Evolutionary conservation across 2,113 vertebrate genomes (phyloP), one percentile per base, ranked within the genome.

Genomic region (Tor tambroides): DNA sequence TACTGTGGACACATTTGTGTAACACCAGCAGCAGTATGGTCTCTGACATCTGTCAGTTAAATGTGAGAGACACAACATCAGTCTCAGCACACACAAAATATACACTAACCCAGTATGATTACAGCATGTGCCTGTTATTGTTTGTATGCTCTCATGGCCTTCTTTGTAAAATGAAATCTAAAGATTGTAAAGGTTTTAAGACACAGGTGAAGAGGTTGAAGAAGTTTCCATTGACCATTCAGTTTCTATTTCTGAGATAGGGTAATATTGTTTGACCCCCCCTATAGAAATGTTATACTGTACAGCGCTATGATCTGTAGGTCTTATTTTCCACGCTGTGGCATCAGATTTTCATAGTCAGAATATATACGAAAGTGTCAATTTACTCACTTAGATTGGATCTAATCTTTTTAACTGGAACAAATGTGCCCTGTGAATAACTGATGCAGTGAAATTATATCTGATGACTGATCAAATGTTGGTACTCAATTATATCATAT

Each of bases 1-100:
- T 59, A 41, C 28, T 83, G 32, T 71, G 80, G 46, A 46, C 67
- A 63, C 65, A 38, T 79, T 12, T 19, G 26, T 81, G 88, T 86
- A 86, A 87, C 80, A 91, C 83, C 89, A 84, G 89, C 86, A 74
- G 86, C 80, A 51, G 63, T 51, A 17, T 91, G 89, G 88, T 89
- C 91, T 92, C 71, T 92, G 89, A 86, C 14, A 12, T 86, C 43
- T 54, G 56, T 41, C n/a, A 1, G 46, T 26, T 86, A 30, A 28
- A 32, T 79, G 75, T 21, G 32, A 43, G 80, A 46, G 72, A 71
- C 76, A 78, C 35, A 56, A 75, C 85, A 54, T 59, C 74, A 65
- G 41, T 35, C 69, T 51, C 23, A 23, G 23, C n/a, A 80, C 21
- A 21, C 32, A 23, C 69, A 71, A 26, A 65, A 65, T 59, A n/a